A percentile compares a stretch with the other conserved stretches of the same genome.
Evolutionary conservation across 2,888 invertebrate species (phyloP).

Genomic region (Conistra vaccinii): DNA sequence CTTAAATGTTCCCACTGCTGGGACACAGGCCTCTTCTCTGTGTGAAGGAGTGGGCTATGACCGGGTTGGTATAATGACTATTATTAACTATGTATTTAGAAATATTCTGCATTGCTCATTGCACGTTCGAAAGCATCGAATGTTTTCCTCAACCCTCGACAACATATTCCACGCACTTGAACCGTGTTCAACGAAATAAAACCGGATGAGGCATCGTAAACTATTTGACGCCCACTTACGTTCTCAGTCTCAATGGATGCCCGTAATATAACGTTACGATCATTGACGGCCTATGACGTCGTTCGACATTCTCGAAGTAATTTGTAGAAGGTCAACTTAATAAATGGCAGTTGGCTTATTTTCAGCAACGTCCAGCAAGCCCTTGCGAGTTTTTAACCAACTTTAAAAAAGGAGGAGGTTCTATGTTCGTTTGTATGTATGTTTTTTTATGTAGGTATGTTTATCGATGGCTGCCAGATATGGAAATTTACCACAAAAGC

Average conservation of each 20-base stretch:
- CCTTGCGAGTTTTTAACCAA: neutral
- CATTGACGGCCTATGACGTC: slow-evolving; percentile 55
- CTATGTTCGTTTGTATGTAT: too few relatives aligned
- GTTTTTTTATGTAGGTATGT: too few relatives aligned
- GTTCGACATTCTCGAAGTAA: neutral
- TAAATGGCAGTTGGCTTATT: neutral
- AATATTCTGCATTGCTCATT: neutral
- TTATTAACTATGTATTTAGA: neutral
- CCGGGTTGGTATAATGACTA: neutral
- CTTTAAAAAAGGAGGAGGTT: too few relatives aligned
- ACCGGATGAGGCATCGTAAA: slow-evolving; percentile 53
- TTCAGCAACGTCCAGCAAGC: neutral
- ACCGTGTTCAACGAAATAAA: slow-evolving; percentile 42
- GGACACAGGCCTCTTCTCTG: neutral
- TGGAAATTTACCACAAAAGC: too few relatives aligned
- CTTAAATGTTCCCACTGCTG: too few relatives aligned
- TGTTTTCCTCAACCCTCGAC: neutral
- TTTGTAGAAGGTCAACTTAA: slow-evolving; percentile 20
- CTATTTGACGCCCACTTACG: slow-evolving; percentile 34
- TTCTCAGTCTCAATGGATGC: slow-evolving; percentile 43
- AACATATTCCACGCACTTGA: slow-evolving; percentile 12
- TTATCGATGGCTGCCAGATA: too few relatives aligned
- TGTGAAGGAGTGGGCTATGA: neutral
- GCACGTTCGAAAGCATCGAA: neutral
- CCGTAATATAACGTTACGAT: slow-evolving; percentile 51